Base-by-base conservation (phyloP, 2,113 vertebrate genomes). In the Otis tarda region DNA sequence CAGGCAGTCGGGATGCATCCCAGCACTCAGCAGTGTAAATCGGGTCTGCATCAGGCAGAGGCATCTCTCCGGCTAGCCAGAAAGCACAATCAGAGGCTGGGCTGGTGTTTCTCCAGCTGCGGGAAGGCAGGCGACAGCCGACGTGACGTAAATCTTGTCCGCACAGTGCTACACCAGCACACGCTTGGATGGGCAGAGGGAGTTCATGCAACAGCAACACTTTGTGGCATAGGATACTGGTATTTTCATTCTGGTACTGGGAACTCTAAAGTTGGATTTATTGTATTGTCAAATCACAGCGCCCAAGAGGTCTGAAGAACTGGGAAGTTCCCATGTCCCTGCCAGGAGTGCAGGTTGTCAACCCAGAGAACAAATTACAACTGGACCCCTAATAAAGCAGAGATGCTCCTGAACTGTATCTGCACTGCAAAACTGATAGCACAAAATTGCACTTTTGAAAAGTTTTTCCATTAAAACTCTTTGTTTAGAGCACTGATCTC, bases 101-200 rank as follows among this genome's bases (percentile, higher is more conserved):
- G 45, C 33, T 73, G 39, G 27, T 41, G 71, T 39, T 90, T 57
- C 20, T 43, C 45, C 67, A 79, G 82, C 75, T 88, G 57, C 20
- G 12, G 59, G n/a, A 65, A 71, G 12, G 71, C 57, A 75, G 52
- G 35, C 0, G 18, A 55, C 25, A 55, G 56, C 22, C 2, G 0
- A 6, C 5, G 67, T 33, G 70, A 33, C 57, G 27, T 5, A n/a
- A 57, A 69, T 35, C 31, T 61, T 11, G 2, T 14, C 39, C 4
- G 1, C 0, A 14, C 25, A 6, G 35, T 4, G 28, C 25, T 16
- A 9, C 24, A 14, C 2, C 10, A 49, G 67, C 63, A 3, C 59
- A 45, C 1, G 0, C 41, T 47, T 24, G 22, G 41, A 41, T 2
- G 4, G 45, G 31, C 68, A 49, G 24, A 33, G 37, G 9, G 37